Percentiles rank a stretch among this genome's conserved stretches.
Evolutionary conservation across 2,797 vertebrate genomes (phyloP).

Genomic region (Poecile montanus): DNA sequence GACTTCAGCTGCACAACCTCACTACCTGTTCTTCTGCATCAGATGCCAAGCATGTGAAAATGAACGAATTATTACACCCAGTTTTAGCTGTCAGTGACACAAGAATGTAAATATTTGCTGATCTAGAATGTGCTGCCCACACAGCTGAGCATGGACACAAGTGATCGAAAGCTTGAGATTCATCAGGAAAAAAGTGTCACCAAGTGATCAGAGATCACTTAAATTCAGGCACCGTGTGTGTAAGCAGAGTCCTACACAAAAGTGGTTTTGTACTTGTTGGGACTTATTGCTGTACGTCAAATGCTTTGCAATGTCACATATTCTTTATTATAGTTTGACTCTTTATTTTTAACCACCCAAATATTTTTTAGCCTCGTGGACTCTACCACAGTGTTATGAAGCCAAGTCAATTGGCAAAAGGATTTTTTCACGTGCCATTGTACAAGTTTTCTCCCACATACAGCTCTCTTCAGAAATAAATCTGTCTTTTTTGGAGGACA

Average conservation of each 20-base stretch:
- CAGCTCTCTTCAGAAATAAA: background rate
- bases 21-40: background rate
- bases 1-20: background rate
- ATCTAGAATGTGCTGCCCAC: background rate
- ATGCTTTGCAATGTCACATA: background rate
- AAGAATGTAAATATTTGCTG: background rate
- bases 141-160: accelerated
- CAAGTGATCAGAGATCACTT: background rate
- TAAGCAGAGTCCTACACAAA: background rate
- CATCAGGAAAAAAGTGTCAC: background rate
- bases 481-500: background rate
- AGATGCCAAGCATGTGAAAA: background rate
- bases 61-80: background rate
- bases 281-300: background rate
- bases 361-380: background rate
- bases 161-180: background rate
- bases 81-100: background rate
- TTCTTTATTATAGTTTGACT: background rate
- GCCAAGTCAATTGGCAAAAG: background rate
- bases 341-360: background rate
- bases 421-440: background rate
- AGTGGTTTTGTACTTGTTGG: background rate
- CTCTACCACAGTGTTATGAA: background rate
- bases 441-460: background rate
- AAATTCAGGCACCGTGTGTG: background rate